Conservation (phyloP, 1,140 invertebrate genomes). For the Aricia agestis region DNA sequence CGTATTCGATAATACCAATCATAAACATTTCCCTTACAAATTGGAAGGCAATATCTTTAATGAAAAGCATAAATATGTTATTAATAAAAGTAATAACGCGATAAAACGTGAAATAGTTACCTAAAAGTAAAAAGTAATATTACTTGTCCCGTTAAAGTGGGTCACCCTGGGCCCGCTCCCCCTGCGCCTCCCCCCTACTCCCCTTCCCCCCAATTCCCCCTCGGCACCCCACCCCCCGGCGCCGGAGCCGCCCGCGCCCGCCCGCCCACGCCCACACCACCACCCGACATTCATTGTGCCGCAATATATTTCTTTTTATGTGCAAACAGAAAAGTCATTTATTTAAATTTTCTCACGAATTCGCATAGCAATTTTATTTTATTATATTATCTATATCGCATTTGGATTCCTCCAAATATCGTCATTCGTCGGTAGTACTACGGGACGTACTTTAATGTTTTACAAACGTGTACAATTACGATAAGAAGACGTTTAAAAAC, state of each 20-base stretch:
- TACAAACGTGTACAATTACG: not conserved
- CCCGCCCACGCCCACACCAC: conserved; percentile 59
- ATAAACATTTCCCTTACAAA: conserved; percentile 9
- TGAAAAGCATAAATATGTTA: conserved; percentile 41
- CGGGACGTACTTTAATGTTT: conserved; percentile 19
- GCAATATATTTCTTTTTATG: conserved; percentile 76
- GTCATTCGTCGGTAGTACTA: conserved; percentile 46
- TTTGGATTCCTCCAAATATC: conserved; percentile 64
- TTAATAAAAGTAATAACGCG: conserved; percentile 44
- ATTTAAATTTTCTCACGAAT: conserved; percentile 76
- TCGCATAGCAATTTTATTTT: conserved; percentile 75
- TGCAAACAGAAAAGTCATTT: conserved; percentile 76
- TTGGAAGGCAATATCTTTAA: conserved; percentile 16
- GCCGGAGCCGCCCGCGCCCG: conserved; percentile 54
- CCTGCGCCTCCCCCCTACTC: conserved; percentile 32
- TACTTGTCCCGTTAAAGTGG: conserved; percentile 75
- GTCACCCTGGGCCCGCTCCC: conserved; percentile 55
- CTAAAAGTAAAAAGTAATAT: conserved; percentile 76
- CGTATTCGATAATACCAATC: not conserved
- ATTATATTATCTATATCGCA: conserved; percentile 73
- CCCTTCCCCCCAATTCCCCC: conserved; percentile 12
- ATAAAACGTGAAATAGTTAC: conserved; percentile 74
- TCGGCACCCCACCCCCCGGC: too few species aligned
- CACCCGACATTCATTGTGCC: conserved; percentile 73
- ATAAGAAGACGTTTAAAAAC: not conserved